phyloP scores from a whole-genome alignment of 2,797 vertebrate genomes.

The Peromyscus nudipes region DNA sequence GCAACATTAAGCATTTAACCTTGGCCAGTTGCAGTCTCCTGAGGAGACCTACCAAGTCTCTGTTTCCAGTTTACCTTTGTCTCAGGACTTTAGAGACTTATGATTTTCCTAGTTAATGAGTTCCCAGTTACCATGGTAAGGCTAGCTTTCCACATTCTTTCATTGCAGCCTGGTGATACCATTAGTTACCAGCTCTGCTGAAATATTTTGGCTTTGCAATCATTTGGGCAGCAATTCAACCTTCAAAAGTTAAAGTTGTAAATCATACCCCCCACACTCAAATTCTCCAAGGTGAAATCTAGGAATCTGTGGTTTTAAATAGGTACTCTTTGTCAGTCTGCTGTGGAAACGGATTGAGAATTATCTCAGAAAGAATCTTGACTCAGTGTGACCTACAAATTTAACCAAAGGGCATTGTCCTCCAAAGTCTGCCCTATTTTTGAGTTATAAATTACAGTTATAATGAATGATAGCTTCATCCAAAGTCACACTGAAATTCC shows the following conservation, averaged over 20 bases:
- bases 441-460: background rate
- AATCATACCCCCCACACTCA: background rate
- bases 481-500: background rate
- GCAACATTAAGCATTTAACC: background rate
- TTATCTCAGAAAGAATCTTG: background rate
- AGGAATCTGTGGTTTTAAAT: slow-evolving; percentile 63
- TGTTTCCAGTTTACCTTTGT: background rate
- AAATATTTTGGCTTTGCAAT: slow-evolving; percentile 20
- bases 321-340: slow-evolving; percentile 48
- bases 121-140: background rate
- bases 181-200: background rate
- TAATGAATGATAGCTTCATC: background rate
- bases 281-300: slow-evolving; percentile 57
- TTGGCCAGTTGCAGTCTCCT: background rate
- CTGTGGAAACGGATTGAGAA: slow-evolving; percentile 41
- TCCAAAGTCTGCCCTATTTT: background rate
- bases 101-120: background rate
- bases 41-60: background rate
- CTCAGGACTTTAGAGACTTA: background rate
- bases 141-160: background rate
- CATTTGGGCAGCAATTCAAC: background rate
- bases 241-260: background rate
- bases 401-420: background rate
- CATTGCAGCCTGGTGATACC: background rate
- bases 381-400: background rate